Conservation (phyloP, 2,113 vertebrate species). For the Nycticryphes semicollaris region DNA sequence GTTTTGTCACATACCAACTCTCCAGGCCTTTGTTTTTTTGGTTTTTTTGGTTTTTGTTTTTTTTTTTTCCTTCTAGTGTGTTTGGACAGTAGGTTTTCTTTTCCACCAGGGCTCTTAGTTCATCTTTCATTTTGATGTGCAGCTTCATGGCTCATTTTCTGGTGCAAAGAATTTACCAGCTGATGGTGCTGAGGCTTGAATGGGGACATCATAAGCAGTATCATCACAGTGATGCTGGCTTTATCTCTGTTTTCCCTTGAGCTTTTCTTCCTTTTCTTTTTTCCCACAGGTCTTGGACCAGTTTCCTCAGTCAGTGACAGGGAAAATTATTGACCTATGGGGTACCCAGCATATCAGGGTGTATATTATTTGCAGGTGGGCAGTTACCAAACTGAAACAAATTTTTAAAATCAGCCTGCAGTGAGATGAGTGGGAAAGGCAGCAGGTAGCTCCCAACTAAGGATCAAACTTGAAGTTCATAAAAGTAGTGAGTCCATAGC, state of each 20-base stretch:
- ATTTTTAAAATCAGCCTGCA: neutral
- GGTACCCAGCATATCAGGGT: neutral
- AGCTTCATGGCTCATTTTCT: neutral
- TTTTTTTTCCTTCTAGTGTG: too few relatives aligned
- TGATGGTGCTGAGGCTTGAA: neutral
- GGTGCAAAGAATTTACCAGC: neutral
- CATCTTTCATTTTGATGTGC: neutral
- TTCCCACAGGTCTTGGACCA: neutral
- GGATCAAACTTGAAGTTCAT: neutral
- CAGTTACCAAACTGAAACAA: neutral
- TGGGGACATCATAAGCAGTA: neutral
- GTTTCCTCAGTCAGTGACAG: neutral
- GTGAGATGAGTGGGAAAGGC: neutral
- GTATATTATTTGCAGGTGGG: neutral
- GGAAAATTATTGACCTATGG: neutral
- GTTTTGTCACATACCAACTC: neutral
- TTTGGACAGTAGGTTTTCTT: neutral
- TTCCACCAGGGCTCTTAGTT: neutral
- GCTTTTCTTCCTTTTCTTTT: neutral
- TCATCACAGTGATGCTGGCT: neutral
- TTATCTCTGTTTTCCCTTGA: neutral
- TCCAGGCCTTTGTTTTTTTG: neutral
- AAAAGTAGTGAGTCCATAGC: neutral
- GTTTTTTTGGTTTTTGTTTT: too few relatives aligned
- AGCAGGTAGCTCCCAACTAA: neutral